These are phyloP conservation scores for Tortricodes alternella DNA, from an alignment of 2,888 invertebrate species.

Conservation along the genomic window DNA sequence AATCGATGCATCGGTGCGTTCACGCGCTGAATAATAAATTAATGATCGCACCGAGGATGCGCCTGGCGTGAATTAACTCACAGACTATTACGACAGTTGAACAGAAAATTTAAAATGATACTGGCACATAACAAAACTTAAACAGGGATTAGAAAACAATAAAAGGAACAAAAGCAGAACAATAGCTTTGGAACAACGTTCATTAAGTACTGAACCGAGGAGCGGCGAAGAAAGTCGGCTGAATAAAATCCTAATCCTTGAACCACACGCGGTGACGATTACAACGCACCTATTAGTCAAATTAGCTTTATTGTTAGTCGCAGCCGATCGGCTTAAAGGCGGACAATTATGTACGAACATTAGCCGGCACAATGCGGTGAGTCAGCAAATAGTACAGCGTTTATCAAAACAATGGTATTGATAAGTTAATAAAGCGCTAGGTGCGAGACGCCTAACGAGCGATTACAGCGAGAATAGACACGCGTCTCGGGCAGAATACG, in stretches of 20 bases:
- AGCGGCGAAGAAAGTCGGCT: slow-evolving; percentile 58
- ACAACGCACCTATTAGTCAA: slow-evolving; percentile 82
- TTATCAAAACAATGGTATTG: slow-evolving; percentile 83
- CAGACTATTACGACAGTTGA: slow-evolving; percentile 24
- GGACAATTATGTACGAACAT: slow-evolving; percentile 73
- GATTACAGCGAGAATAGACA: slow-evolving; percentile 68
- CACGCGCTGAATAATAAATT: slow-evolving; percentile 72
- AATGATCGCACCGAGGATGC: slow-evolving; percentile 51
- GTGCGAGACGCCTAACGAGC: slow-evolving; percentile 73
- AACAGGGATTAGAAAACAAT: slow-evolving; percentile 39
- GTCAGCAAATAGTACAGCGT: slow-evolving; percentile 76
- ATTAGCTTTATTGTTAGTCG: slow-evolving; percentile 81
- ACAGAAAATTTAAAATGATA: slow-evolving; percentile 9
- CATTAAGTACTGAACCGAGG: slow-evolving; percentile 63
- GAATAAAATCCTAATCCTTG: slow-evolving; percentile 73
- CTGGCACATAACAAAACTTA: slow-evolving; percentile 4
- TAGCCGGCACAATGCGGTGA: slow-evolving; percentile 75
- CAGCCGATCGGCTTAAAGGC: slow-evolving; percentile 76
- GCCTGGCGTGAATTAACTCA: slow-evolving; percentile 29
- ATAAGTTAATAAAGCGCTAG: slow-evolving; percentile 78
- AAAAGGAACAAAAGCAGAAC: slow-evolving; percentile 61
- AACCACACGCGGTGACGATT: slow-evolving; percentile 81
- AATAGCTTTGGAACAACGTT: slow-evolving; percentile 69
- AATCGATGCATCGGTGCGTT: slow-evolving; percentile 67
- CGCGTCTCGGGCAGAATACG: slow-evolving; percentile 64